Evolutionary conservation across 2,797 vertebrate species (phyloP).

Genomic region (Buceros bicornis): DNA sequence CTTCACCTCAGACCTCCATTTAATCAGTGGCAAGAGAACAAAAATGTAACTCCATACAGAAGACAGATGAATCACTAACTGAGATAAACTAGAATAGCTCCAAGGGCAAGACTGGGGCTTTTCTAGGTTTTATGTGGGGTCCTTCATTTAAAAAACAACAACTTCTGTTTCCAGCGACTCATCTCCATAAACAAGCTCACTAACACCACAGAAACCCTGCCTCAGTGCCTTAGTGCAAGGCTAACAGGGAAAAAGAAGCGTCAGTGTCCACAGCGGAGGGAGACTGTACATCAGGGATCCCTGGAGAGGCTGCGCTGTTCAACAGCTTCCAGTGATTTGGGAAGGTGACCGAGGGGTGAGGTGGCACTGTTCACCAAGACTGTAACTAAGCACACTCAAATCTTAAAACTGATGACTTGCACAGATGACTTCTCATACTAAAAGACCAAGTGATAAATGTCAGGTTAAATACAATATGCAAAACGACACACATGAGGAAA

Average conservation of each 20-base stretch:
- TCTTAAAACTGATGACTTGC: not conserved
- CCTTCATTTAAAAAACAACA: not conserved
- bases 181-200: not conserved
- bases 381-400: not conserved
- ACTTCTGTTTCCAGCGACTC: not conserved
- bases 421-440: not conserved
- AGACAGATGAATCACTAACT: not conserved
- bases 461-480: not conserved
- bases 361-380: not conserved
- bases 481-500: not conserved
- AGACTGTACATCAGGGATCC: not conserved
- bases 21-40: constrained; percentile 33
- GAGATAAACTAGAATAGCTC: not conserved
- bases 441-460: not conserved
- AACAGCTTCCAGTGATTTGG: not conserved
- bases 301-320: not conserved
- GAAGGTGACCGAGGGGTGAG: not conserved
- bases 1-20: constrained; percentile 33
- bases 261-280: not conserved
- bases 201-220: not conserved
- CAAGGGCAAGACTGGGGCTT: not conserved
- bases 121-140: not conserved
- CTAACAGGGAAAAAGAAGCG: not conserved
- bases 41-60: not conserved
- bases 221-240: not conserved